Evolutionary conservation across 1,140 invertebrate genomes (phyloP), one percentile per base, ranked within the genome.

Genomic region (Diorhabda sublineata): DNA sequence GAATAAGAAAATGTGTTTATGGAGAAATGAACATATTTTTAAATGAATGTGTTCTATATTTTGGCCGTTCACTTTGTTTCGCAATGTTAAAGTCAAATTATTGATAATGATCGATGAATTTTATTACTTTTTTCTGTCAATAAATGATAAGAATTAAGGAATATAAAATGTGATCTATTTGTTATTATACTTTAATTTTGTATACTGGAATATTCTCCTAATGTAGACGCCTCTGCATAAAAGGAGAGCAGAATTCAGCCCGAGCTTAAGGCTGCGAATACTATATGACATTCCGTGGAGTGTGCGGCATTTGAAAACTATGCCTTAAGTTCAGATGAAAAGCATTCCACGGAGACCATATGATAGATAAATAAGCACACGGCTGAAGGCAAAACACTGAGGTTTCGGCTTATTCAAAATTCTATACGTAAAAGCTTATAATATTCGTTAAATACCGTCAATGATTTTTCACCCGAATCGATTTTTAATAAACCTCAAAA

Each of bases 281-380:
- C 73, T 76, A 78, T 78, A 79, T 78, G 78, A 79, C 78, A 79
- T 79, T 80, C 78, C 78, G 71, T 73, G 72, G 72, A 74, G 71
- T 72, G 75, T 72, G 72, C 71, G 78, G 78, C 78, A 78, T 80
- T 75, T 75, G 68, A 68, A 74, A 80, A 80, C 78, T 80, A 80
- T 80, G 76, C 75, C 76, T 79, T 76, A 78, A 79, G 75, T 80
- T 77, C 71, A 76, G 78, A 80, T 80, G 76, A 80, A 80, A 80
- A 74, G 77, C 78, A 80, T 80, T 80, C 78, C 78, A 60, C 67
- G n/a, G 69, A 69, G 73, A 77, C 77, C 77, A 77, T 78, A 79
- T 76, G 74, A 75, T 78, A 76, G 74, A 74, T 77, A 75, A 78
- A 78, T 75, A 78, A 78, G 76, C 77, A 76, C 67, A 76, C 68